phyloP scores from a whole-genome alignment of 2,113 vertebrate genomes.

The Indicator indicator region DNA sequence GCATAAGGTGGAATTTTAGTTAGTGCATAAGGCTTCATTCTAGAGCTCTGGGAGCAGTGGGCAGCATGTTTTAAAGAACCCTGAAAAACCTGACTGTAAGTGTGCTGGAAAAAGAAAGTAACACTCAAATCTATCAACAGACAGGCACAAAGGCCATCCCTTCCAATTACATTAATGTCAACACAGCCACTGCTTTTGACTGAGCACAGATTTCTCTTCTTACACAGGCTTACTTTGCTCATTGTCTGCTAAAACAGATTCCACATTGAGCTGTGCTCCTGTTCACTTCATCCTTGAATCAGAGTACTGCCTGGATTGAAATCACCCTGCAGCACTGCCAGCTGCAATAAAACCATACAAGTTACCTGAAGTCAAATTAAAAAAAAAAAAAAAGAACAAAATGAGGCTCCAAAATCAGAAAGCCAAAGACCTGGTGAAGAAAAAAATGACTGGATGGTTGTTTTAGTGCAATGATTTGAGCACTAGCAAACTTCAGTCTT shows the following conservation, averaged over 20 bases:
- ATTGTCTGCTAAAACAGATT: background rate
- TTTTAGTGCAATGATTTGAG: background rate
- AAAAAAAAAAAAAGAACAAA: background rate
- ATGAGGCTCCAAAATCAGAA: background rate
- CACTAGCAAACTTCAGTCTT: background rate
- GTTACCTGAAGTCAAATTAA: background rate
- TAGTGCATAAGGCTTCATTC: background rate
- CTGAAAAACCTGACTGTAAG: background rate
- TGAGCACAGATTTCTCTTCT: background rate
- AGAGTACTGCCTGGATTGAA: background rate
- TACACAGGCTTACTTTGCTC: background rate
- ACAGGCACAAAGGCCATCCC: background rate
- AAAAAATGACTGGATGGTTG: background rate
- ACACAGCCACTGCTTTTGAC: accelerated
- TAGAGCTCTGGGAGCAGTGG: background rate
- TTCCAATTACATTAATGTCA: background rate
- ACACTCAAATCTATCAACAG: background rate
- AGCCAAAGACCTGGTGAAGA: background rate
- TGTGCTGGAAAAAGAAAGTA: background rate
- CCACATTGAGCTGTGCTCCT: background rate
- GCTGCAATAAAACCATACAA: background rate
- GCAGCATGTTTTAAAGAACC: background rate
- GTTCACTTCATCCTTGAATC: background rate
- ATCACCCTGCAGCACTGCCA: background rate
- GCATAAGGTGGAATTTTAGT: background rate